These are phyloP conservation scores for Atherinosoma microstoma DNA, from an alignment of 2,797 vertebrate species.

Conservation along the genomic window DNA sequence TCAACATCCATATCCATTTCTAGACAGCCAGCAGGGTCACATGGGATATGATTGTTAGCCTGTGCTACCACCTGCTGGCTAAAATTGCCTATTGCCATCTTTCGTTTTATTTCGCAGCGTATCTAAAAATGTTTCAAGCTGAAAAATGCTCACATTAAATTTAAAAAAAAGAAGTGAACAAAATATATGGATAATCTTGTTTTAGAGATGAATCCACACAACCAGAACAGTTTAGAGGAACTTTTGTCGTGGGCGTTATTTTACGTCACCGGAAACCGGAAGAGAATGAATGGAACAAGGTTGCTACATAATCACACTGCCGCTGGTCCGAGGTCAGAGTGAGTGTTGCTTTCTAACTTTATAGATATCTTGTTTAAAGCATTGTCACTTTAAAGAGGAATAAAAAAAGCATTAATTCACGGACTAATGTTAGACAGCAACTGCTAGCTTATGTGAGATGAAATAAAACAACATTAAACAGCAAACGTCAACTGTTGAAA, in stretches of 20 bases:
- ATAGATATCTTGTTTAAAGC: not conserved
- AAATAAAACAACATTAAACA: not conserved
- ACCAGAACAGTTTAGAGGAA: conserved; percentile 3
- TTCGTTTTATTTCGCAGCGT: not conserved
- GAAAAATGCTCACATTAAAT: not conserved
- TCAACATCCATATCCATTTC: not conserved
- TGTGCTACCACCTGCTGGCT: conserved; percentile 64
- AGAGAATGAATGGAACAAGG: conserved; percentile 32
- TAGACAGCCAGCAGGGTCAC: not conserved
- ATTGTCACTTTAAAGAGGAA: not conserved
- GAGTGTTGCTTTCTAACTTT: not conserved
- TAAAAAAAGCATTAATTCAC: rapidly evolving
- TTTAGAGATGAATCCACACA: not conserved
- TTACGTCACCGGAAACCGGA: conserved; percentile 74
- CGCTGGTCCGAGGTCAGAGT: conserved; percentile 59
- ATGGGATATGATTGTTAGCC: not conserved
- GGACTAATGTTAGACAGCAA: not conserved
- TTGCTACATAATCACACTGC: conserved; percentile 8
- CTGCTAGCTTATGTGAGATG: not conserved
- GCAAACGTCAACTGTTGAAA: not conserved
- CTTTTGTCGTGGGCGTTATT: not conserved
- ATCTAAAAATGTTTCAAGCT: too few relatives aligned
- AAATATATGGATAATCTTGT: not conserved
- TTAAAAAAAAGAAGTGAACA: not conserved
- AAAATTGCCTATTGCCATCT: not conserved